A percentile compares a stretch with the other conserved stretches of the same genome.
Conservation (phyloP, 2,797 vertebrate genomes). For the Tokudaia muenninki region DNA sequence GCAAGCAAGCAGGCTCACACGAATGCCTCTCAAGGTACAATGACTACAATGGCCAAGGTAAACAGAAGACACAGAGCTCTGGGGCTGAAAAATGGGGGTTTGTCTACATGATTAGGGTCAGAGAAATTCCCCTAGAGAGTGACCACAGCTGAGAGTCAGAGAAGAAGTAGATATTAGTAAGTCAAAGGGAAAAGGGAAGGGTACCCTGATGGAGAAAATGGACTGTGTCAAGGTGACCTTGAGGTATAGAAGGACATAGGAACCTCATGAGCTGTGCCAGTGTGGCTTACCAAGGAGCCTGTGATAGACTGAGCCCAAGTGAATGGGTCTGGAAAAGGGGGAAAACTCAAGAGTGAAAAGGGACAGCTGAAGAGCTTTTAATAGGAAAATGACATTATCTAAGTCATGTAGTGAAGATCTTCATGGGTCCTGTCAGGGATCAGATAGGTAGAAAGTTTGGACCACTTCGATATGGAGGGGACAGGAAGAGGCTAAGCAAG, state of each 20-base stretch:
- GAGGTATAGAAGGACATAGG: neutral
- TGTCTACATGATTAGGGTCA: neutral
- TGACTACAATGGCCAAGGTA: accelerated
- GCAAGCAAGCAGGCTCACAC: neutral
- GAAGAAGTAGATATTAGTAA: neutral
- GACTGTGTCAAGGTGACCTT: conserved; percentile 6
- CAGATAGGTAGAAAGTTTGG: neutral
- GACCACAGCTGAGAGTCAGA: neutral
- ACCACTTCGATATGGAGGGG: neutral
- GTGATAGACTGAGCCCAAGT: accelerated
- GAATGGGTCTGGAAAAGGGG: neutral
- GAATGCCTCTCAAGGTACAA: neutral
- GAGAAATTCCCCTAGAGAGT: neutral
- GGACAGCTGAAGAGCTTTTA: neutral
- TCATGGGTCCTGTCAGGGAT: neutral
- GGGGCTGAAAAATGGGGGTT: neutral
- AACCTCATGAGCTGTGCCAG: neutral
- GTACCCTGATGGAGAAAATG: neutral
- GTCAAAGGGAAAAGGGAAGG: neutral
- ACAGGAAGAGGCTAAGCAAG: neutral
- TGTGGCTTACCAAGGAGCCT: neutral
- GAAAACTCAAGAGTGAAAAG: neutral
- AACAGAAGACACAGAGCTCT: neutral
- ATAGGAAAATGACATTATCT: neutral
- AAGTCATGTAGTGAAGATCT: neutral